Conservation (phyloP, 2,113 vertebrate genomes). For the Gallinago paraguaiae region DNA sequence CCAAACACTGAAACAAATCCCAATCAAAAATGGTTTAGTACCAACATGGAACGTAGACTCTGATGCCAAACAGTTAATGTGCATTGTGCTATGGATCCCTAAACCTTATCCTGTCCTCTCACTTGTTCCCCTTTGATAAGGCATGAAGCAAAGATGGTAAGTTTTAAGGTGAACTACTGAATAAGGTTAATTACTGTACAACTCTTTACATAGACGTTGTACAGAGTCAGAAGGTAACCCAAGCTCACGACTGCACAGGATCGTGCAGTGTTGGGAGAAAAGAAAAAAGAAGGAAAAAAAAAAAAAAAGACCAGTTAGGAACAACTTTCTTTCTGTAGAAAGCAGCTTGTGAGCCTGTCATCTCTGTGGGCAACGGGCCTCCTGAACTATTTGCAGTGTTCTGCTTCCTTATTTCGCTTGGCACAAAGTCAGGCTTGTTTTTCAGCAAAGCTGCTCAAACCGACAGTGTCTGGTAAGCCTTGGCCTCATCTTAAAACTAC, state of each 20-base stretch:
- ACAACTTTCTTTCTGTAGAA: background rate
- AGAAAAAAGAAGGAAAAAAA: rapidly evolving
- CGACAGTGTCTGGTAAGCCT: background rate
- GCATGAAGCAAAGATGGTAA: background rate
- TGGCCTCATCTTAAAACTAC: background rate
- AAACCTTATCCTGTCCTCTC: background rate
- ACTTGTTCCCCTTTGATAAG: background rate
- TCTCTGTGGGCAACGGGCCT: background rate
- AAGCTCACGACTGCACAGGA: background rate
- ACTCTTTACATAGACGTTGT: background rate
- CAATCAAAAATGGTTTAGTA: background rate
- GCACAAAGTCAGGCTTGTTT: conserved; percentile 56
- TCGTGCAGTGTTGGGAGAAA: background rate
- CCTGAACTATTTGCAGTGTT: conserved; percentile 21
- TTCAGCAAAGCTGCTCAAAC: conserved; percentile 44
- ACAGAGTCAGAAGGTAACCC: background rate
- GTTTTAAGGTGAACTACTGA: background rate
- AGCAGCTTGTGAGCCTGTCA: conserved; percentile 10
- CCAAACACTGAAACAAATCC: background rate
- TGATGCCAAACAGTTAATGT: background rate
- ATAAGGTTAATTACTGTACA: too few relatives aligned
- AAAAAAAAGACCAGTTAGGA: background rate
- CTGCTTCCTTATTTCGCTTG: conserved; percentile 63
- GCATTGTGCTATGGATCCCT: background rate
- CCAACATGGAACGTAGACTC: background rate